Evolutionary conservation across 2,888 invertebrate species (phyloP).

Genomic region (Athetis lepigone): DNA sequence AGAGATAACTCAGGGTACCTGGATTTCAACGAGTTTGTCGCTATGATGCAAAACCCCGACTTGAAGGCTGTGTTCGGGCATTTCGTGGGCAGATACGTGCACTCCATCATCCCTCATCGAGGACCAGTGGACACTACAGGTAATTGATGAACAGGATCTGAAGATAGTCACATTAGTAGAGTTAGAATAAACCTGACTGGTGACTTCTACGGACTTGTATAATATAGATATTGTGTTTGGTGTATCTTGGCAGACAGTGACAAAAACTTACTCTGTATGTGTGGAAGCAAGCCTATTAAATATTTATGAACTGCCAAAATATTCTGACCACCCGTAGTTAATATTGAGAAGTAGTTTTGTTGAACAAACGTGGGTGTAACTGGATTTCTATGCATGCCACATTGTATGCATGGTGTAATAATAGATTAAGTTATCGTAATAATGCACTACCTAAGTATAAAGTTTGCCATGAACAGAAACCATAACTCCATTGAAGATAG

Average conservation of each 20-base stretch:
- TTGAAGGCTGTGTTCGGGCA: slow-evolving; percentile 92
- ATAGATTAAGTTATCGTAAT: slow-evolving; percentile 3
- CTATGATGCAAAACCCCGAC: slow-evolving; percentile 92
- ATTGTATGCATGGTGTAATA: slow-evolving; percentile 2
- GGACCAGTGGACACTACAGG: slow-evolving; percentile 87
- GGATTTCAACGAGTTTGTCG: slow-evolving; percentile 93
- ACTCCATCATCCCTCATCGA: slow-evolving; percentile 90
- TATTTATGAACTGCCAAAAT: slow-evolving; percentile 25
- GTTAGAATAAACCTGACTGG: not conserved
- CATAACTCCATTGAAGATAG: not conserved
- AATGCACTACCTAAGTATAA: slow-evolving; percentile 15
- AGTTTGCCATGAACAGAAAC: not conserved
- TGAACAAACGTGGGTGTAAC: slow-evolving; percentile 36
- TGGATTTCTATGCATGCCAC: slow-evolving; percentile 16
- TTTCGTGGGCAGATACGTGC: slow-evolving; percentile 91
- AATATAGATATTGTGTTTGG: not conserved
- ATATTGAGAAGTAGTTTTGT: slow-evolving; percentile 9
- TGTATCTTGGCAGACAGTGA: slow-evolving; percentile 15
- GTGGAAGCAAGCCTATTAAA: not conserved
- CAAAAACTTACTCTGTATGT: not conserved
- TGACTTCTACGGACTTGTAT: slow-evolving; percentile 12
- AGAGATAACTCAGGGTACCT: slow-evolving; percentile 91
- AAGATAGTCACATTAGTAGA: not conserved
- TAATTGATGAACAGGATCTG: slow-evolving; percentile 59
- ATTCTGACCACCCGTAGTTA: slow-evolving; percentile 19